Percentiles rank a stretch among this genome's conserved stretches.
phyloP scores from a whole-genome alignment of 2,888 invertebrate species.

The Aelia acuminata region DNA sequence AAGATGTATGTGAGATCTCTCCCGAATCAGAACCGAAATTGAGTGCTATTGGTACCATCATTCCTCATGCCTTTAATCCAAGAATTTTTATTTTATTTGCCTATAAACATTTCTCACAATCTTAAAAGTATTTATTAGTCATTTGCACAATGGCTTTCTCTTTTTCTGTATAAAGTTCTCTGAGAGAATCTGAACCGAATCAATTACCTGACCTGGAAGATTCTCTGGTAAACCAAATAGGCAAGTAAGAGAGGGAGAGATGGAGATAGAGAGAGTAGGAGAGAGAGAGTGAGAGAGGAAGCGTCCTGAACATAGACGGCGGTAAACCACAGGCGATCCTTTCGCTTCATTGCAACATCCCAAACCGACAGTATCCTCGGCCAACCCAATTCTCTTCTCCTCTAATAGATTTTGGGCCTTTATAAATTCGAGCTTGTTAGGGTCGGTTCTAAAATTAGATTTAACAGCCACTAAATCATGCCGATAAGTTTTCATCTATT shows the following conservation, averaged over 20 bases:
- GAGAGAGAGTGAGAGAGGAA: not conserved
- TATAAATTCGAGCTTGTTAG: not conserved
- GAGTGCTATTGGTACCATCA: too few relatives aligned
- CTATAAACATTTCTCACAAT: too few relatives aligned
- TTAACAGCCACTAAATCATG: too few relatives aligned
- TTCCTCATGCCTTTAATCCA: too few relatives aligned
- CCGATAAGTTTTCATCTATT: too few relatives aligned
- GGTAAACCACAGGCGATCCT: conserved; percentile 9
- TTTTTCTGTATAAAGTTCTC: not conserved
- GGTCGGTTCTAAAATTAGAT: too few relatives aligned
- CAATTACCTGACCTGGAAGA: not conserved
- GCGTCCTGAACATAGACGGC: not conserved
- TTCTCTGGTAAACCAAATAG: not conserved
- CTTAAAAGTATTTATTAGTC: too few relatives aligned
- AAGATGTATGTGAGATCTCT: too few relatives aligned
- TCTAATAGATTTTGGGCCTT: not conserved
- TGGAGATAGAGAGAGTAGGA: too few relatives aligned
- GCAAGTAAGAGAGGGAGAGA: not conserved
- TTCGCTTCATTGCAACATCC: conserved; percentile 18
- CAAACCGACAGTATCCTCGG: not conserved
- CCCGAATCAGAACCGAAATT: too few relatives aligned
- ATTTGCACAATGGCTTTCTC: too few relatives aligned
- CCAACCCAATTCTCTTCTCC: not conserved
- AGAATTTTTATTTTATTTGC: too few relatives aligned
- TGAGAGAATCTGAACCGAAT: not conserved